These are phyloP conservation scores for Leucoma salicis DNA, from an alignment of 2,888 invertebrate species.

Conservation along the genomic window DNA sequence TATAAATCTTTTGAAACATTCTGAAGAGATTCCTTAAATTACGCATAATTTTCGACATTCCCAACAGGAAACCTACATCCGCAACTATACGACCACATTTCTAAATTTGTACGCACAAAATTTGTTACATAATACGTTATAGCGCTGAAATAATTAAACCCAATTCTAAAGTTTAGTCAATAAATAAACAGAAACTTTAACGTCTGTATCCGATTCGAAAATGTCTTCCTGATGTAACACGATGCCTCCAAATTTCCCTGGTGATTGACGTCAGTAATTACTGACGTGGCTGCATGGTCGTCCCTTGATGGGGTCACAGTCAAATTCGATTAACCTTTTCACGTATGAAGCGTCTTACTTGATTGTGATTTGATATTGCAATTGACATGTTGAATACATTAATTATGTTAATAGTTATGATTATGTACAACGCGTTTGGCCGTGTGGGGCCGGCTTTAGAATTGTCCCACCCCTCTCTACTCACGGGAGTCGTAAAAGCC, in stretches of 20 bases:
- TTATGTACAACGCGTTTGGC: background rate
- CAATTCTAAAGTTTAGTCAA: constrained; percentile 15
- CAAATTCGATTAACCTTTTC: constrained; percentile 58
- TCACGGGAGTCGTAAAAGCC: no score
- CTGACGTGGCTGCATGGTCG: constrained; percentile 16
- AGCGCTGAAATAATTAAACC: constrained; percentile 29
- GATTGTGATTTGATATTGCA: constrained; percentile 30
- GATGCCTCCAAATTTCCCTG: constrained; percentile 47
- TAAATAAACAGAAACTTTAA: constrained; percentile 32
- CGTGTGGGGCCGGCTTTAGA: no score
- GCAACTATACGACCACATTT: constrained; percentile 37
- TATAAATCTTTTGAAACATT: background rate
- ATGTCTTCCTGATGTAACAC: constrained; percentile 46
- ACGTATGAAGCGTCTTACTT: constrained; percentile 29
- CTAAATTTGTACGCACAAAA: constrained; percentile 30
- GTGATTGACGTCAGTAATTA: constrained; percentile 49
- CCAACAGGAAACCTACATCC: constrained; percentile 49
- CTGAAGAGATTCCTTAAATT: constrained; percentile 9
- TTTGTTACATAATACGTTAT: constrained; percentile 28
- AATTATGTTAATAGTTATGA: constrained; percentile 16
- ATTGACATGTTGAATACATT: constrained; percentile 26
- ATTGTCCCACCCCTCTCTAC: no score
- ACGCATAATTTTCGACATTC: constrained; percentile 22
- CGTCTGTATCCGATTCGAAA: constrained; percentile 36
- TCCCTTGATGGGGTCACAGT: constrained; percentile 51